These are phyloP conservation scores for Myrmecophaga tridactyla DNA, from an alignment of 2,113 vertebrate genomes.

Conservation along the genomic window DNA sequence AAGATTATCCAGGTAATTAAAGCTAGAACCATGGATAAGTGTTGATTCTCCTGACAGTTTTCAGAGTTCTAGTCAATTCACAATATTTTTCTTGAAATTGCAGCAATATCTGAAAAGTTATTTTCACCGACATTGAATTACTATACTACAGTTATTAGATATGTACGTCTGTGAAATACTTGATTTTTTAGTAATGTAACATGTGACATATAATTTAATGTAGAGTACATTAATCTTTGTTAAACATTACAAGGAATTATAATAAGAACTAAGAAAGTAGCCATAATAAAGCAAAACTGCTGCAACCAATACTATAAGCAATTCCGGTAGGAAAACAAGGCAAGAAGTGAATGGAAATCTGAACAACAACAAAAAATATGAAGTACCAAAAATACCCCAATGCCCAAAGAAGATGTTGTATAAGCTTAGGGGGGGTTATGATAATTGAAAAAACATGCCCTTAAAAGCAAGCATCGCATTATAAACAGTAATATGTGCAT, in stretches of 20 bases:
- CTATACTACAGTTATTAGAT: neutral
- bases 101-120: neutral
- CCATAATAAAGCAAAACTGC: neutral
- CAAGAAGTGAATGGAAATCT: neutral
- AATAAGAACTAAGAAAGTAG: neutral
- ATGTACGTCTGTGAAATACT: neutral
- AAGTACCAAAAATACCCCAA: neutral
- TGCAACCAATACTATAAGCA: neutral
- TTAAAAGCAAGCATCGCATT: neutral
- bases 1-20: neutral
- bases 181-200: neutral
- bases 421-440: neutral
- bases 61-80: neutral
- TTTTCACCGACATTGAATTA: neutral
- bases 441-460: neutral
- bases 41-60: neutral
- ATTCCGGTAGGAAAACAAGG: neutral
- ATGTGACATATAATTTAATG: neutral
- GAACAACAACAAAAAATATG: neutral
- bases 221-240: neutral
- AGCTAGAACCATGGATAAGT: neutral
- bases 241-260: neutral
- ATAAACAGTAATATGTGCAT: neutral
- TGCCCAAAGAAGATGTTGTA: neutral
- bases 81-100: neutral